Percentiles rank a stretch among this genome's conserved stretches.
These are phyloP conservation scores for Oreortyx pictus DNA, from an alignment of 2,797 vertebrate species.

Conservation along the genomic window DNA sequence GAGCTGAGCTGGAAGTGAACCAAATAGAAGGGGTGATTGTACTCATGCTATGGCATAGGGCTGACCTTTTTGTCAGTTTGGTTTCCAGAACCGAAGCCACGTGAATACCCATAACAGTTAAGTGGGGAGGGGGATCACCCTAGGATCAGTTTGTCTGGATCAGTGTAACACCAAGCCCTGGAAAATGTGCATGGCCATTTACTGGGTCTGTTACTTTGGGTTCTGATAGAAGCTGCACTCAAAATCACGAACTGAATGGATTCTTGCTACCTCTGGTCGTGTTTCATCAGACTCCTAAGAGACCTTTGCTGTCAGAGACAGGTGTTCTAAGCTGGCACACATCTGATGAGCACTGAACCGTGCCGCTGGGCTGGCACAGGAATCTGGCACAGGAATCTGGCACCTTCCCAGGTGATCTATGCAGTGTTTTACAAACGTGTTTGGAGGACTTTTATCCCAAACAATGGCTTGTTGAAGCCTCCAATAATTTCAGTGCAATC, in stretches of 20 bases:
- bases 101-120: not conserved
- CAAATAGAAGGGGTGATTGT: not conserved
- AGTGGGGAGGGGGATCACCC: not conserved
- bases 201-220: not conserved
- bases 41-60: not conserved
- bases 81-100: not conserved
- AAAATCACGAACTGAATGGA: not conserved
- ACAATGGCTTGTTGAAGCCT: not conserved
- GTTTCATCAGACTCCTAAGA: not conserved
- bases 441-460: not conserved
- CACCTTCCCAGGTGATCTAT: not conserved
- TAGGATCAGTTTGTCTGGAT: not conserved
- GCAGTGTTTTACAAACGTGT: not conserved
- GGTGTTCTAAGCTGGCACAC: not conserved
- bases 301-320: not conserved
- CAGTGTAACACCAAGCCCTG: accelerated
- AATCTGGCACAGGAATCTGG: not conserved
- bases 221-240: not conserved
- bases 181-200: not conserved
- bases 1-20: not conserved
- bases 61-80: not conserved
- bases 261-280: not conserved
- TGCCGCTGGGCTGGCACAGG: not conserved
- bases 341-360: not conserved
- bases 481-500: not conserved